Evolutionary conservation across 2,113 vertebrate species (phyloP).

Genomic region (Cygnus atratus): DNA sequence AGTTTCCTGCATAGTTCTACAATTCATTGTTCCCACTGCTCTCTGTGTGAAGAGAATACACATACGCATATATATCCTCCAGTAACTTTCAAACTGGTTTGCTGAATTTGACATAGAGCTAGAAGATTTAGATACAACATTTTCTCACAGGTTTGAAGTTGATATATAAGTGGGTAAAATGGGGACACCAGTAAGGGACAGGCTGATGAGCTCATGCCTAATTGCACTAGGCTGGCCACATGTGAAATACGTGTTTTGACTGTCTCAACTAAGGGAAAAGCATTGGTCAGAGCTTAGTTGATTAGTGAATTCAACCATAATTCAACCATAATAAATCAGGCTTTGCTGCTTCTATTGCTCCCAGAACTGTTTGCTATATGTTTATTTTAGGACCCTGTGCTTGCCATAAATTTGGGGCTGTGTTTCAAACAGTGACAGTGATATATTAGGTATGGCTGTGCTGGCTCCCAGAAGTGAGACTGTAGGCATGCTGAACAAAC

Average conservation of each 20-base stretch:
- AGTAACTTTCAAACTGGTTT: background rate
- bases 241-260: background rate
- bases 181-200: background rate
- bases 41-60: background rate
- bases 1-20: background rate
- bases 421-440: slow-evolving; percentile 11
- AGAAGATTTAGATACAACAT: background rate
- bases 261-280: background rate
- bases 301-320: slow-evolving; percentile 17
- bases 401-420: slow-evolving; percentile 34
- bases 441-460: background rate
- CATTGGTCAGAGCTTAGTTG: background rate
- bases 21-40: background rate
- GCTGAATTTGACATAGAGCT: background rate
- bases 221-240: background rate
- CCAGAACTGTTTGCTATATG: background rate
- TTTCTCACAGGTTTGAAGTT: background rate
- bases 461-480: background rate
- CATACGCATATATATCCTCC: background rate
- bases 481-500: slow-evolving; percentile 8
- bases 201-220: background rate
- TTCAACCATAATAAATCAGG: slow-evolving; percentile 19
- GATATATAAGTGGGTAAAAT: background rate
- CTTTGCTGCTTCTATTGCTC: background rate
- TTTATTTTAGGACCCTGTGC: slow-evolving; percentile 33